Percentiles rank a stretch among this genome's conserved stretches.
Conservation (phyloP, 1,140 invertebrate genomes). For the Thaumetopoea pityocampa region DNA sequence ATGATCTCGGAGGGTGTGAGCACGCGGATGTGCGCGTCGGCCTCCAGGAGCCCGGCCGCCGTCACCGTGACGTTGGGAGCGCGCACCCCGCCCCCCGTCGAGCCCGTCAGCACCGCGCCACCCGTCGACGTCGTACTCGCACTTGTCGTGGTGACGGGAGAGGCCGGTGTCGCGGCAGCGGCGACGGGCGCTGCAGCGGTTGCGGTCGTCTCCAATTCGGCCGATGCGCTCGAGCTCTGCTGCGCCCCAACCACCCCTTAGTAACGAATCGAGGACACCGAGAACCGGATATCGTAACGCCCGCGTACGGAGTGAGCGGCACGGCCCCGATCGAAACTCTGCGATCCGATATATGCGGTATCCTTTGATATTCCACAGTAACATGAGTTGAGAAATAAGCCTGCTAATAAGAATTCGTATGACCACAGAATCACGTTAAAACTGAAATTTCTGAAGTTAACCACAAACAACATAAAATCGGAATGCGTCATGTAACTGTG, state of each 20-base stretch:
- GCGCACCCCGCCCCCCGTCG: constrained; percentile 58
- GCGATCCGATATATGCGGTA: too few relatives aligned
- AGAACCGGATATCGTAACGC: constrained; percentile 2
- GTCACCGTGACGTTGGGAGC: constrained; percentile 79
- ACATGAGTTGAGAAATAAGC: too few relatives aligned
- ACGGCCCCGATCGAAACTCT: not conserved
- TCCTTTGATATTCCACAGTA: too few relatives aligned
- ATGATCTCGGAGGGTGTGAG: constrained; percentile 91
- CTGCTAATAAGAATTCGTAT: too few relatives aligned
- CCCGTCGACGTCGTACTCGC: constrained; percentile 36
- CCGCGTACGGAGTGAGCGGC: not conserved
- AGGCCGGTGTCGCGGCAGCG: constrained; percentile 19
- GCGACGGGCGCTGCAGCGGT: constrained; percentile 28
- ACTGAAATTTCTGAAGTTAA: too few relatives aligned
- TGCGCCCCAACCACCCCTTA: constrained; percentile 46
- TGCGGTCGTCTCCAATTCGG: constrained; percentile 22
- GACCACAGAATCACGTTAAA: too few relatives aligned
- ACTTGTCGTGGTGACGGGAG: too few relatives aligned
- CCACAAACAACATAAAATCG: too few relatives aligned
- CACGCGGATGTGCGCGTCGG: constrained; percentile 88
- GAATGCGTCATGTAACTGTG: too few relatives aligned
- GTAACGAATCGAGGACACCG: constrained; percentile 3
- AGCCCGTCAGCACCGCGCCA: constrained; percentile 49
- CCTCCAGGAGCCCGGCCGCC: constrained; percentile 72
- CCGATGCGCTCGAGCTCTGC: constrained; percentile 47